These are phyloP conservation scores for Luehdorfia chinensis DNA, from an alignment of 1,140 invertebrate genomes.

Conservation along the genomic window DNA sequence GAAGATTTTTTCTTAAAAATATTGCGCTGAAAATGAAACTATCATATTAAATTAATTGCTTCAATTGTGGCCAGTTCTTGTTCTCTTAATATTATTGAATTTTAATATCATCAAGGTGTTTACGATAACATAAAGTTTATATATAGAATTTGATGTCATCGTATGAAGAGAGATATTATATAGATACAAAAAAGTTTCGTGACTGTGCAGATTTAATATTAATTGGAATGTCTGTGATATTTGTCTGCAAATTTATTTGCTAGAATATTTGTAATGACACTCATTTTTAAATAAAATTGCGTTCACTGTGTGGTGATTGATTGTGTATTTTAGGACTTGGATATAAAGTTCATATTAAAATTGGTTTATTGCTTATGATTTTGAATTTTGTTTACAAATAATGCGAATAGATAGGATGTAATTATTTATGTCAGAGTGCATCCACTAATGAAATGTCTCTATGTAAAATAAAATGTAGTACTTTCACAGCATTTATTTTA, in stretches of 20 bases:
- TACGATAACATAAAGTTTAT: too few species aligned
- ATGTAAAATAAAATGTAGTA: not conserved
- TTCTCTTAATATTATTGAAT: too few species aligned
- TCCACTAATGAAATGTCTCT: constrained; percentile 7
- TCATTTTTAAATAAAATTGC: constrained; percentile 2
- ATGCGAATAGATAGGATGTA: constrained; percentile 6
- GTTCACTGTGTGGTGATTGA: not conserved
- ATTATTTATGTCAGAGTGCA: constrained; percentile 10
- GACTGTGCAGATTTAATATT: too few species aligned
- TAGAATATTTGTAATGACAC: constrained; percentile 10
- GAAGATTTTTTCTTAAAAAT: not conserved
- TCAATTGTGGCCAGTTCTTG: too few species aligned
- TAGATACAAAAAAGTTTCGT: not conserved
- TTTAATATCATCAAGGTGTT: too few species aligned
- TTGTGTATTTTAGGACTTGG: not conserved
- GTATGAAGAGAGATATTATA: too few species aligned
- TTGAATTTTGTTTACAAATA: constrained; percentile 10
- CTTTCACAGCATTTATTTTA: too few species aligned
- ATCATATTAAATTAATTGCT: constrained; percentile 14
- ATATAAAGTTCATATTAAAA: constrained; percentile 4
- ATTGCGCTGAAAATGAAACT: not conserved
- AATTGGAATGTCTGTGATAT: too few species aligned
- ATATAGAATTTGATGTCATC: too few species aligned
- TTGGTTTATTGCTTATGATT: not conserved
- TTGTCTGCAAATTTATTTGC: not conserved